These are phyloP conservation scores for Aphelocoma coerulescens DNA, from an alignment of 2,113 vertebrate species.

Conservation along the genomic window DNA sequence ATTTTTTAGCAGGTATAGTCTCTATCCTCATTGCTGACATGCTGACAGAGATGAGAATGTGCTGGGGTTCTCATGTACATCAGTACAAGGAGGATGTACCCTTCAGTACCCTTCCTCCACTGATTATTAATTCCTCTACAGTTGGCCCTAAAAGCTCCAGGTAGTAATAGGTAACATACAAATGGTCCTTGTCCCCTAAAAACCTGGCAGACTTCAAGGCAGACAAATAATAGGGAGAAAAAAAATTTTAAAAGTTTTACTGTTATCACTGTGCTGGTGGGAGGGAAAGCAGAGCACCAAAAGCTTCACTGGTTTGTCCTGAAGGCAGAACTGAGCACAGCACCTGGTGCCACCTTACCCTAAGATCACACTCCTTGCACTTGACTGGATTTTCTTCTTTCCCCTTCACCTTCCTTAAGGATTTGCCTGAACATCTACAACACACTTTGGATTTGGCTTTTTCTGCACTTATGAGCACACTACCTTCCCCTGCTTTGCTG, in stretches of 20 bases:
- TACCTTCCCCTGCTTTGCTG: background rate
- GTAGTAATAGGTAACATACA: background rate
- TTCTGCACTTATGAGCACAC: background rate
- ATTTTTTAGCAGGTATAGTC: background rate
- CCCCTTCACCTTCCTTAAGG: background rate
- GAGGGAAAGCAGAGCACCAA: background rate
- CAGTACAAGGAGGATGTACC: background rate
- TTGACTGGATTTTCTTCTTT: background rate
- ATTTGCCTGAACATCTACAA: background rate
- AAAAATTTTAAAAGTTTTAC: background rate
- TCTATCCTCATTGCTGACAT: background rate
- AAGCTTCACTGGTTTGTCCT: background rate
- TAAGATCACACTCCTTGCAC: background rate
- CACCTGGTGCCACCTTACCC: background rate
- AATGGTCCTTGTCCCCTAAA: background rate
- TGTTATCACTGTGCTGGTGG: background rate
- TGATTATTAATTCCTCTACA: background rate
- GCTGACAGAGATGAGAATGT: rapidly evolving
- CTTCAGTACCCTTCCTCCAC: background rate
- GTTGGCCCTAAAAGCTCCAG: background rate
- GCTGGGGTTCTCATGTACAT: background rate
- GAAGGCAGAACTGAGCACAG: background rate
- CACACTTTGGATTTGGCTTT: background rate
- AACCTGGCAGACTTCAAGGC: background rate
- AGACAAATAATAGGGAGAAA: background rate